These are phyloP conservation scores for Drosophila siamana DNA, from an alignment of 2,888 invertebrate genomes.

Conservation along the genomic window DNA sequence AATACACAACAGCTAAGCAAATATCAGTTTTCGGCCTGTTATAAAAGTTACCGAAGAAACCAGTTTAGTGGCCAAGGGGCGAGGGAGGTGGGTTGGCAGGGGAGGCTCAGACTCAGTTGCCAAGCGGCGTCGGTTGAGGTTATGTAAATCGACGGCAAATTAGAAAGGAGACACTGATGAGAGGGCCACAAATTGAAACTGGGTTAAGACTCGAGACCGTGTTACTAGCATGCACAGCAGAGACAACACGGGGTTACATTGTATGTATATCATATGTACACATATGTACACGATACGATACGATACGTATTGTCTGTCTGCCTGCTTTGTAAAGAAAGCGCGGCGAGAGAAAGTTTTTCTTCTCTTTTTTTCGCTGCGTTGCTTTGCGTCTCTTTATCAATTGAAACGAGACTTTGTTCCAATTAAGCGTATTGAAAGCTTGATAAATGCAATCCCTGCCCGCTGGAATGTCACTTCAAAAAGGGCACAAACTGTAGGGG, in stretches of 20 bases:
- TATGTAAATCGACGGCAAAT: slow-evolving; percentile 69
- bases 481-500: not conserved
- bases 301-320: slow-evolving; percentile 13
- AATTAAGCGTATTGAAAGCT: slow-evolving; percentile 55
- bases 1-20: slow-evolving; percentile 49
- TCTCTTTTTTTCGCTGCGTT: not conserved
- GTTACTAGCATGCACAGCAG: slow-evolving; percentile 21
- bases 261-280: not conserved
- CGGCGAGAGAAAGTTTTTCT: slow-evolving; percentile 62
- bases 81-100: not conserved
- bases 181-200: slow-evolving; percentile 59
- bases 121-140: slow-evolving; percentile 46
- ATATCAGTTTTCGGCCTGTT: slow-evolving; percentile 23
- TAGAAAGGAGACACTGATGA: slow-evolving; percentile 68
- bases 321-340: slow-evolving; percentile 51
- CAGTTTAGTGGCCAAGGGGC: slow-evolving; percentile 43
- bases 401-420: slow-evolving; percentile 57
- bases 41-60: slow-evolving; percentile 39
- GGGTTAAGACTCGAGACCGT: slow-evolving; percentile 47
- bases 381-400: slow-evolving; percentile 57
- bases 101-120: slow-evolving; percentile 36
- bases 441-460: slow-evolving; percentile 28
- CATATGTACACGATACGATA: too few relatives aligned
- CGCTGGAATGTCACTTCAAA: slow-evolving; percentile 16
- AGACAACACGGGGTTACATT: too few relatives aligned